phyloP scores from a whole-genome alignment of 2,797 vertebrate species.

The Enteromius radiatus region DNA sequence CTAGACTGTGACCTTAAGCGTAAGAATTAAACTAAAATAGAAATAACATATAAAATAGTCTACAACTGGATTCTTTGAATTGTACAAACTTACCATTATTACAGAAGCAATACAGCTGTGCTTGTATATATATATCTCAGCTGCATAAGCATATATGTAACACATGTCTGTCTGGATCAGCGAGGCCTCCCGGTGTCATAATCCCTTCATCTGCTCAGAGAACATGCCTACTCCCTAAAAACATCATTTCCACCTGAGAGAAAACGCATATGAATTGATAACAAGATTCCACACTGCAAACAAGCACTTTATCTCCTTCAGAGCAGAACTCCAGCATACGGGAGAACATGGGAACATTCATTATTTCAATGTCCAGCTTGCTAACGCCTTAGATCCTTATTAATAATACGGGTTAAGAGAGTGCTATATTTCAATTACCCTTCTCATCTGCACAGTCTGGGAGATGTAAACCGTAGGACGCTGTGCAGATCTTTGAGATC shows the following conservation, averaged over 20 bases:
- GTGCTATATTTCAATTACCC: slow-evolving; percentile 33
- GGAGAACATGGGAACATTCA: slow-evolving; percentile 16
- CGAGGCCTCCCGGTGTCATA: slow-evolving; percentile 13
- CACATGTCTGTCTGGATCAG: slow-evolving; percentile 43
- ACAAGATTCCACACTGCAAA: slow-evolving; percentile 49
- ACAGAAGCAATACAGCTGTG: slow-evolving; percentile 19
- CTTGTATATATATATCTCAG: slow-evolving; percentile 16
- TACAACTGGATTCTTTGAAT: not conserved
- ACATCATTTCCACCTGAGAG: slow-evolving; percentile 48
- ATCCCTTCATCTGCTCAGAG: slow-evolving; percentile 53
- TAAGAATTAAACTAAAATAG: not conserved
- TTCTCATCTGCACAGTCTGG: slow-evolving; percentile 21
- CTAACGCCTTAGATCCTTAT: slow-evolving; percentile 17
- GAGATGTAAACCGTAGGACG: slow-evolving; percentile 24
- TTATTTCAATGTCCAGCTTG: slow-evolving; percentile 42
- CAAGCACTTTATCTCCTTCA: slow-evolving; percentile 48
- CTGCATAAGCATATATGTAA: slow-evolving; percentile 47
- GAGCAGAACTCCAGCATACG: slow-evolving; percentile 40
- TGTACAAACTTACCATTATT: not conserved
- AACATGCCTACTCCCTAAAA: slow-evolving; percentile 24
- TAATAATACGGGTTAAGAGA: slow-evolving; percentile 35
- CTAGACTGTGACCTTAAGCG: not conserved
- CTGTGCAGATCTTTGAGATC: slow-evolving; percentile 13
- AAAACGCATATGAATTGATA: slow-evolving; percentile 56
- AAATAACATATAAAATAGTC: not conserved